These are phyloP conservation scores for Bambusicola thoracicus DNA, from an alignment of 2,113 vertebrate species.

Conservation along the genomic window DNA sequence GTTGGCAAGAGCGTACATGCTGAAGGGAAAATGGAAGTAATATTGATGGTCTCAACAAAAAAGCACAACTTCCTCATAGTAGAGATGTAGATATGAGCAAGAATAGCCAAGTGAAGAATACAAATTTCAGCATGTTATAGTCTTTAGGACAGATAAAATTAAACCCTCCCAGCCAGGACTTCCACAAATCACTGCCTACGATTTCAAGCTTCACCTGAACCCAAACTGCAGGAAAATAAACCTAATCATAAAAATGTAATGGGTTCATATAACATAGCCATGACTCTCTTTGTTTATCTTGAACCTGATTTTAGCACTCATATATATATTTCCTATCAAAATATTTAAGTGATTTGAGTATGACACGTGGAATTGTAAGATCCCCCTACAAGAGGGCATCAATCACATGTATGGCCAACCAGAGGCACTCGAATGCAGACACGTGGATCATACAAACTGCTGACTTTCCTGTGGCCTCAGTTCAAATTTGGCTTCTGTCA, in stretches of 20 bases:
- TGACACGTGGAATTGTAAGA: slow-evolving; percentile 59
- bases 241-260: slow-evolving; percentile 55
- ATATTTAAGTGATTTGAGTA: slow-evolving; percentile 58
- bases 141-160: slow-evolving; percentile 48
- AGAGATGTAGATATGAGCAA: background rate
- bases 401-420: slow-evolving; percentile 39
- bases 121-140: slow-evolving; percentile 28
- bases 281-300: slow-evolving; percentile 41
- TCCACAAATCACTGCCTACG: slow-evolving; percentile 50
- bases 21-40: slow-evolving; percentile 15
- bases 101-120: slow-evolving; percentile 39
- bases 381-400: slow-evolving; percentile 2
- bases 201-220: slow-evolving; percentile 44
- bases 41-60: slow-evolving; percentile 14
- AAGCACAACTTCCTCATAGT: background rate
- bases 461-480: background rate
- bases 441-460: background rate
- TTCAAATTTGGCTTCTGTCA: slow-evolving; percentile 25
- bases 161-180: slow-evolving; percentile 47
- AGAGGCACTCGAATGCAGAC: slow-evolving; percentile 20
- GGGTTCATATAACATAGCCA: slow-evolving; percentile 21
- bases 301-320: slow-evolving; percentile 51
- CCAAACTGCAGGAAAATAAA: slow-evolving; percentile 49
- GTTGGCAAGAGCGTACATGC: background rate
- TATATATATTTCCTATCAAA: slow-evolving; percentile 35